Percentiles rank a stretch among this genome's conserved stretches.
These are phyloP conservation scores for Neotoxoptera formosana DNA, from an alignment of 1,140 invertebrate genomes.

Conservation along the genomic window DNA sequence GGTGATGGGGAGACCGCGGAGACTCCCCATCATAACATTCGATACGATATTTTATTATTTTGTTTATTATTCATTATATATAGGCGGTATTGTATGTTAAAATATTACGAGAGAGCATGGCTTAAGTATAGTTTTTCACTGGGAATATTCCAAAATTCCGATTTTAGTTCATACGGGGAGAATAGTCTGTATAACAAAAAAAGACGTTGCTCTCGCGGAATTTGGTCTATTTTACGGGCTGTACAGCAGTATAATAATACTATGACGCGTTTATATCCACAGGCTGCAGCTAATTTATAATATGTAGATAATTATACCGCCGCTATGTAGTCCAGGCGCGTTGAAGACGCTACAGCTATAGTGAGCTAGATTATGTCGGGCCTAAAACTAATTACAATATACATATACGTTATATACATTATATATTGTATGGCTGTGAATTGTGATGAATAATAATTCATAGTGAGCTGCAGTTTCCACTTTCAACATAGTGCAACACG, in stretches of 20 bases:
- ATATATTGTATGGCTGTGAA: not conserved
- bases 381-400: conserved; percentile 4
- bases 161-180: not conserved
- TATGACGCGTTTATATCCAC: not conserved
- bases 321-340: not conserved
- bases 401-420: too few species aligned
- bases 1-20: not conserved
- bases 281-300: not conserved
- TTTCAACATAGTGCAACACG: not conserved
- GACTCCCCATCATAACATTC: not conserved
- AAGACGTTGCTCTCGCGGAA: not conserved
- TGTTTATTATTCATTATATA: not conserved
- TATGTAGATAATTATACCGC: not conserved
- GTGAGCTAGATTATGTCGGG: not conserved
- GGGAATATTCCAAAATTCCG: not conserved
- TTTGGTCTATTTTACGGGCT: not conserved
- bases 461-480: not conserved
- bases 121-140: not conserved
- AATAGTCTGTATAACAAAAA: not conserved
- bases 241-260: not conserved
- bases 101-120: not conserved
- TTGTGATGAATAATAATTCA: conserved; percentile 13
- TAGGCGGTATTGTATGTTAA: not conserved
- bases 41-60: not conserved
- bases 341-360: not conserved